These are phyloP conservation scores for Orchesellides sinensis DNA, from an alignment of 2,888 invertebrate species.

Conservation along the genomic window DNA sequence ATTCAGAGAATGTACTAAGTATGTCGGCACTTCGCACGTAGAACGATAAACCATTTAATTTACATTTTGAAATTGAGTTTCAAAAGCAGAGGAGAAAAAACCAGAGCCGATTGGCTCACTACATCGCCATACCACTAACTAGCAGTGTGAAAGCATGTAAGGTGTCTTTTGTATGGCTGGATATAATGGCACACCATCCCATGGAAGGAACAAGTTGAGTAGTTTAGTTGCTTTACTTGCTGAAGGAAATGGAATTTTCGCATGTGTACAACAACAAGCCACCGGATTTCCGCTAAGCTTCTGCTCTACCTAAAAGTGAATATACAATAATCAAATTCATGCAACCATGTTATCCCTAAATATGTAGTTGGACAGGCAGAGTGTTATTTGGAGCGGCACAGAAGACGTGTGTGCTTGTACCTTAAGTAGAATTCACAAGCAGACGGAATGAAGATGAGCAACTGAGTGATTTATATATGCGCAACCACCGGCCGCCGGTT, in stretches of 20 bases:
- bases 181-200: slow-evolving; percentile 6
- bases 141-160: slow-evolving; percentile 14
- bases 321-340: slow-evolving; percentile 53
- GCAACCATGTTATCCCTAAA: slow-evolving; percentile 51
- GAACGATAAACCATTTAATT: slow-evolving; percentile 53
- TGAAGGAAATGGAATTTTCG: slow-evolving; percentile 59
- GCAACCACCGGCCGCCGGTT: not conserved
- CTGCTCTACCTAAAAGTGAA: slow-evolving; percentile 30
- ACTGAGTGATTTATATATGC: not conserved
- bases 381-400: slow-evolving; percentile 29
- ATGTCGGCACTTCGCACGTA: slow-evolving; percentile 51
- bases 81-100: slow-evolving; percentile 1
- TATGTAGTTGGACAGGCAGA: slow-evolving; percentile 10
- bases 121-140: too few relatives aligned
- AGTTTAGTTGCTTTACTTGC: not conserved
- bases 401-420: too few relatives aligned
- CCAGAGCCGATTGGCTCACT: too few relatives aligned
- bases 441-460: not conserved
- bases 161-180: slow-evolving; percentile 45
- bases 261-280: slow-evolving; percentile 52
- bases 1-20: too few relatives aligned
- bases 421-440: not conserved
- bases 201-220: not conserved
- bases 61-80: slow-evolving; percentile 64
- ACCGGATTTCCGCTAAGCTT: slow-evolving; percentile 63